Evolutionary conservation across 2,113 vertebrate species (phyloP).

Genomic region (Actenoides lindsayi): DNA sequence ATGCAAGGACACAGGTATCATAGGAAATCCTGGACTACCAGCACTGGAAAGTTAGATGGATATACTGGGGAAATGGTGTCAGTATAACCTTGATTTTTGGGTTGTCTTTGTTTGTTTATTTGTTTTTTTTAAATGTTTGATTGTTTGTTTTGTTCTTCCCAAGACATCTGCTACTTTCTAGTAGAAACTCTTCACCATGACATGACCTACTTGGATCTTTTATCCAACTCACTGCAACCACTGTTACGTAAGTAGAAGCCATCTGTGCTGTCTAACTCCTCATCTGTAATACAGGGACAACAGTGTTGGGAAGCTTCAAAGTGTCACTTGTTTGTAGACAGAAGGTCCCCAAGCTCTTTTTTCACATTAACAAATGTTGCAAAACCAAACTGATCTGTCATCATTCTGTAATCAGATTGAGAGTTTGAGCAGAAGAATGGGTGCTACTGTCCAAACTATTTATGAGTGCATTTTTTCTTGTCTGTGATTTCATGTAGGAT

Average conservation of each 20-base stretch:
- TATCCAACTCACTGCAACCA: neutral
- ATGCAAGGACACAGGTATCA: neutral
- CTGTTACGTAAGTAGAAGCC: neutral
- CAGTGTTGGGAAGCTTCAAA: neutral
- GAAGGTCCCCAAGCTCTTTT: neutral
- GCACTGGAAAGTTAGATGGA: neutral
- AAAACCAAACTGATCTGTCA: neutral
- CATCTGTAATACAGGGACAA: neutral
- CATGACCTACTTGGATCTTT: neutral
- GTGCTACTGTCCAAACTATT: neutral
- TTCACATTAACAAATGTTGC: neutral
- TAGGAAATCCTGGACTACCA: neutral
- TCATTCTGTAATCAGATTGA: slow-evolving; percentile 7
- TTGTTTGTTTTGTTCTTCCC: neutral
- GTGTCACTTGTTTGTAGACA: neutral
- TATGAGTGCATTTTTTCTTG: neutral
- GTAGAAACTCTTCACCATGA: neutral
- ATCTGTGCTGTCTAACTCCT: neutral
- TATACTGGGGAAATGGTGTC: neutral
- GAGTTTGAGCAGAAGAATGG: neutral
- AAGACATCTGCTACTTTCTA: neutral
- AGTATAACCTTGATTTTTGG: neutral
- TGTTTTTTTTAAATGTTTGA: neutral
- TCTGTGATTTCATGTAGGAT: neutral
- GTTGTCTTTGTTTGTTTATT: neutral